Base-by-base conservation (phyloP, 2,113 vertebrate genomes). In the Oryzias woworae region DNA sequence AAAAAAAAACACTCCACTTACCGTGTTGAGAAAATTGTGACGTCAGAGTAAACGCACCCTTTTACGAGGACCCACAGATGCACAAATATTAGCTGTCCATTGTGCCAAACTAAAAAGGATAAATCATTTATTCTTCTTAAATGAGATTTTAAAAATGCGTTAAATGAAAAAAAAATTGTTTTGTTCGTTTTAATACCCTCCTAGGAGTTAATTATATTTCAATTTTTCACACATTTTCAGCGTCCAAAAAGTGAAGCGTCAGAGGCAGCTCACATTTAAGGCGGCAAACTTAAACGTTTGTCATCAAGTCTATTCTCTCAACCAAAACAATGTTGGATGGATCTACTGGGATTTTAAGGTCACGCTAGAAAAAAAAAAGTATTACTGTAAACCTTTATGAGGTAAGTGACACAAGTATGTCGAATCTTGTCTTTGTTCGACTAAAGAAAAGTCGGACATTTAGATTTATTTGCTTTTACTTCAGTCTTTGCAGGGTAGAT, bases 21-120 rank as follows among this genome's bases (percentile, higher is more conserved):
- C 80, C 79, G 57, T 53, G 31, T 70, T 52, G 58, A 26, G 41
- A 60, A 71, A 81, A 68, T 53, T 52, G 58, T 86, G 84, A 88
- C 84, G 84, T 81, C 48, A 47, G 54, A 18, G 75, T 87, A 87
- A 88, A 87, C 83, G 83, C 85, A 62, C 80, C 85, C 70, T 82
- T n/a, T 14, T 7, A 14, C 22, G 0, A 83, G 66, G 87, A 85
- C 85, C 81, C 13, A 7, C 0, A 17, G 1, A 78, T 70, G 66
- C 77, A 75, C 82, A 69, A 48, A 49, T 56, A 70, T 49, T 57
- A 75, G 85, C 53, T 68, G 74, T 31, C 70, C 48, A 5, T 5
- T 0, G 45, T 31, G 81, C 84, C 83, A 62, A 0, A 56, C 3
- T 62, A 14, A 63, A 74, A 72, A 53, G 1, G 4, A 51, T 36